Evolutionary conservation across 2,888 invertebrate species (phyloP).

Genomic region (Schrankia costaestrigalis): DNA sequence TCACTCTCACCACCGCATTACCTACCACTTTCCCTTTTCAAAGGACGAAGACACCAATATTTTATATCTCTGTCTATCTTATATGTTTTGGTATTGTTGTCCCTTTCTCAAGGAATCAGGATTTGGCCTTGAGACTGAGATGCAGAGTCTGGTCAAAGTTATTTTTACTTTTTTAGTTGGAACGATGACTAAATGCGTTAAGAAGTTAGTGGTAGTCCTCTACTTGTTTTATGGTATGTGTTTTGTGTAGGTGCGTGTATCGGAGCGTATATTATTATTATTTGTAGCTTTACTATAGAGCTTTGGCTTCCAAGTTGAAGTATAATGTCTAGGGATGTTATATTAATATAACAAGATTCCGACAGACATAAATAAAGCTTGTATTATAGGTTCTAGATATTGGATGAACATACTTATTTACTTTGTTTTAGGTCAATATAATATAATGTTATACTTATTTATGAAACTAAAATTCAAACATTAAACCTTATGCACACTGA

Average conservation of each 20-base stretch:
- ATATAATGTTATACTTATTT: too few relatives aligned
- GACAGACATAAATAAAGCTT: not conserved
- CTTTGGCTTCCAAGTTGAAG: conserved; percentile 30
- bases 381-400: too few relatives aligned
- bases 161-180: conserved; percentile 78
- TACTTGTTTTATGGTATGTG: conserved; percentile 37
- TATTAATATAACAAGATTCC: too few relatives aligned
- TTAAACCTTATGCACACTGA: too few relatives aligned
- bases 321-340: not conserved
- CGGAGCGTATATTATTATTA: conserved; percentile 32
- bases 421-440: too few relatives aligned
- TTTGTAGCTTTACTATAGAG: conserved; percentile 29
- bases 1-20: conserved; percentile 72
- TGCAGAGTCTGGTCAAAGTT: conserved; percentile 69
- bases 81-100: conserved; percentile 29
- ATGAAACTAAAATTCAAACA: too few relatives aligned
- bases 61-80: conserved; percentile 35
- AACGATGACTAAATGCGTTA: conserved; percentile 77
- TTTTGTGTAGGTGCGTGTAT: conserved; percentile 34
- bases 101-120: conserved; percentile 57
- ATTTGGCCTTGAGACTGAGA: conserved; percentile 77
- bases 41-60: conserved; percentile 73
- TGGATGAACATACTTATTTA: too few relatives aligned
- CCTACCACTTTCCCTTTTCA: conserved; percentile 80
- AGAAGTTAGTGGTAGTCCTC: conserved; percentile 48